These are phyloP conservation scores for Pyrrhura leucotis DNA, from an alignment of 2,797 vertebrate genomes.

Conservation along the genomic window DNA sequence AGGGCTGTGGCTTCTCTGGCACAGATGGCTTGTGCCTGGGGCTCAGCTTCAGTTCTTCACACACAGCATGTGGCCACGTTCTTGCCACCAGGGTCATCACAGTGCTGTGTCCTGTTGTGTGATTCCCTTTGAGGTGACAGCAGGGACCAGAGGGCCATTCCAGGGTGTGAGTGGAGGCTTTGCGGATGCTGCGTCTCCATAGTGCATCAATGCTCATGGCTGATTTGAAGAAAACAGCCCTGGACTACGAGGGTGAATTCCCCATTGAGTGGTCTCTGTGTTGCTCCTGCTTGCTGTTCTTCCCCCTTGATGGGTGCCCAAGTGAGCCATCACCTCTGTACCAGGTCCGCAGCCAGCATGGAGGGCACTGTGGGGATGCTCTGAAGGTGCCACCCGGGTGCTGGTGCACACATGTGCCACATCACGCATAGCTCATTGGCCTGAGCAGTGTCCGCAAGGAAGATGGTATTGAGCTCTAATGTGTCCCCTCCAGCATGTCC, in stretches of 20 bases:
- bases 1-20: slow-evolving; percentile 18
- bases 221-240: neutral
- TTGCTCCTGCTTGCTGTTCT: neutral
- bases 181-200: neutral
- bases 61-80: neutral
- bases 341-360: neutral
- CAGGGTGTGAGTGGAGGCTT: neutral
- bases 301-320: neutral
- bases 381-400: accelerated
- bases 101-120: neutral
- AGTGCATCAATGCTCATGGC: neutral
- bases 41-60: neutral
- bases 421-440: accelerated
- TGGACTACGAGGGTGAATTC: neutral
- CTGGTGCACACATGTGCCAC: accelerated
- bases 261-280: accelerated
- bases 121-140: neutral
- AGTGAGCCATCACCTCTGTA: neutral
- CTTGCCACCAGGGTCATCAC: neutral
- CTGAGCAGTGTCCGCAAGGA: accelerated
- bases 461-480: accelerated
- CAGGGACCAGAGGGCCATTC: accelerated
- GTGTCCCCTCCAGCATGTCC: neutral
- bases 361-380: neutral
- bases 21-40: neutral